Evolutionary conservation across 2,797 vertebrate genomes (phyloP), one percentile per base, ranked within the genome.

Genomic region (Scleropages formosus): DNA sequence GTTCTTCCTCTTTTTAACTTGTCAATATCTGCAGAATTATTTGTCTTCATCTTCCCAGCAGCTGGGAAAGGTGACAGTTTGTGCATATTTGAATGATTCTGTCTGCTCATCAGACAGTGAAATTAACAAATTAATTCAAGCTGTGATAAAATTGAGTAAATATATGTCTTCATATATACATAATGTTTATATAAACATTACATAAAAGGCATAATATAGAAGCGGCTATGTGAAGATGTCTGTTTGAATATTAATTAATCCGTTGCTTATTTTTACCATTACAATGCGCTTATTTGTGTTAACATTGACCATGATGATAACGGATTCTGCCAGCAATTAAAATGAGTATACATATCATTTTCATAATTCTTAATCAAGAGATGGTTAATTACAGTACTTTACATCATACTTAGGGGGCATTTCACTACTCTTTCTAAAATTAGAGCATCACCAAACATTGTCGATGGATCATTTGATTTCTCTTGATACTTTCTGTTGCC

Each of bases 401-500:
- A 22, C 49, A 51, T 16, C 49, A 26, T 69, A 47, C 16, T 69
- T 69, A 46, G 67, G 67, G 22, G 39, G 26, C 49, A 49, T 69
- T 69, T 51, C 18, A 49, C 26, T 51, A 47, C 47, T 51, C 46
- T 68, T 47, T 49, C 20, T 53, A 69, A 53, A 24, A 69, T 46
- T 24, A 51, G 46, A 22, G 51, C 67, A 53, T 69, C 51, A 69
- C 67, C 69, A 16, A 47, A 39, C 31, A 39, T 6, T 39, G 6
- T 88, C 86, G 88, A 86, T 88, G 88, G 46, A 75, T 88, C 78
- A 87, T 85, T 78, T 84, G 87, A 88, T 84, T 84, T 78, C 84
- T 84, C 82, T 89, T 89, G 86, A 89, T 87, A 85, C 86, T 7
- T 8, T 31, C 87, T 90, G 88, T 89, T 92, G 87, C 77, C 82